A percentile compares a stretch with the other conserved stretches of the same genome.
These are phyloP conservation scores for Antedon mediterranea DNA, from an alignment of 53 echinoderm and acorn worm species.

Conservation along the genomic window DNA sequence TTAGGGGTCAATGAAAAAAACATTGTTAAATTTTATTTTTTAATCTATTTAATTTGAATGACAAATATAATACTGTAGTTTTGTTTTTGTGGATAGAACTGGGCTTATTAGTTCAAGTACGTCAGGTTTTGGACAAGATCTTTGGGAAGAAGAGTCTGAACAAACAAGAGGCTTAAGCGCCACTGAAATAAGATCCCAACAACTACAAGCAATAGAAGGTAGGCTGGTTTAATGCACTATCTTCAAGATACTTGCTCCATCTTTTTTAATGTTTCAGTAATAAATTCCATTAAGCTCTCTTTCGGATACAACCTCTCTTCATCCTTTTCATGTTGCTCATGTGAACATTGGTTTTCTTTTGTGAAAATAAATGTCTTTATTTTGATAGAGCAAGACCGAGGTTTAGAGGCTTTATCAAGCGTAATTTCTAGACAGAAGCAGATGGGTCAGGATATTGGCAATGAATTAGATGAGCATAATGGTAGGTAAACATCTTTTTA, in stretches of 20 bases:
- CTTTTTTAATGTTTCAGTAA: too few species aligned
- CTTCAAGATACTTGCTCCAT: too few species aligned
- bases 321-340: too few species aligned
- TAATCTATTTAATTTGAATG: not conserved
- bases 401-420: constrained; percentile 45
- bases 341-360: too few species aligned
- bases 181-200: constrained; percentile 55
- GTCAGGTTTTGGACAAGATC: constrained; percentile 44
- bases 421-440: constrained; percentile 78
- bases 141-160: constrained; percentile 41
- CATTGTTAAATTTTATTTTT: too few species aligned
- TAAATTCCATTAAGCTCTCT: too few species aligned
- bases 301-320: too few species aligned
- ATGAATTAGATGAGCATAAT: constrained; percentile 85
- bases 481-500: too few species aligned
- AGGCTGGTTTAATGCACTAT: too few species aligned
- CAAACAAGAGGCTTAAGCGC: constrained; percentile 41
- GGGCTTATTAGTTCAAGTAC: constrained; percentile 45
- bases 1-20: too few species aligned
- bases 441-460: constrained; percentile 72
- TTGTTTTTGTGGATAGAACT: constrained; percentile 26
- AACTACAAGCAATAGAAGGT: constrained; percentile 60
- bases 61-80: not conserved
- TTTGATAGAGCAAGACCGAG: constrained; percentile 63
- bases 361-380: not conserved